phyloP scores from a whole-genome alignment of 2,113 vertebrate genomes.

The Gopherus flavomarginatus region DNA sequence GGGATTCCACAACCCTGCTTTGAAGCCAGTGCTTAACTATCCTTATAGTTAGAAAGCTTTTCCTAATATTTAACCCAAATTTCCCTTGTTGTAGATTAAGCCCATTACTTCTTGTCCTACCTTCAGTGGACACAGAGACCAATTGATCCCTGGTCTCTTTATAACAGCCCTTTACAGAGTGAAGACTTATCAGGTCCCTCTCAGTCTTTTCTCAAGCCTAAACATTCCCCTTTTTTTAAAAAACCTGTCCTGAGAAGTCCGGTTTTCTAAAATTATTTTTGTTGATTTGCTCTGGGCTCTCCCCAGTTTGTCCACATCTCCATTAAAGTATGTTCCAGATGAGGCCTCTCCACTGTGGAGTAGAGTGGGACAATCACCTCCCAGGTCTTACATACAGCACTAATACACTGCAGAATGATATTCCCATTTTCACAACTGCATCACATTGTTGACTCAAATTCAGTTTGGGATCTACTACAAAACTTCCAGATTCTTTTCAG shows the following conservation, averaged over 20 bases:
- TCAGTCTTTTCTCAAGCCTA: background rate
- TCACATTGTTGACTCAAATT: background rate
- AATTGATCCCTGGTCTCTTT: background rate
- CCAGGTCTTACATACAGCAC: background rate
- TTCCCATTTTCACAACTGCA: background rate
- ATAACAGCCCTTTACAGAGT: background rate
- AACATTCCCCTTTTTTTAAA: background rate
- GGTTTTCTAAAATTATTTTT: background rate
- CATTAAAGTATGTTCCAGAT: background rate
- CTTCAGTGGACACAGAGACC: background rate
- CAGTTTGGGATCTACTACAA: background rate
- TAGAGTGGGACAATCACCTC: background rate
- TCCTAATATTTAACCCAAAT: background rate
- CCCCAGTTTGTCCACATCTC: background rate
- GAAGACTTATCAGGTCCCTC: background rate
- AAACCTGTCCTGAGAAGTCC: background rate
- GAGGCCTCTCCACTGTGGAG: background rate
- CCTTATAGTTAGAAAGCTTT: background rate
- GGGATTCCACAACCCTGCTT: background rate
- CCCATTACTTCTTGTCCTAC: background rate
- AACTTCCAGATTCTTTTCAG: background rate
- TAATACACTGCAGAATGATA: background rate
- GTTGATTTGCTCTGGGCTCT: background rate
- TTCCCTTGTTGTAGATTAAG: background rate
- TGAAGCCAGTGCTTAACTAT: background rate